phyloP scores from a whole-genome alignment of 2,888 invertebrate species.

The Cheilosia soror region DNA sequence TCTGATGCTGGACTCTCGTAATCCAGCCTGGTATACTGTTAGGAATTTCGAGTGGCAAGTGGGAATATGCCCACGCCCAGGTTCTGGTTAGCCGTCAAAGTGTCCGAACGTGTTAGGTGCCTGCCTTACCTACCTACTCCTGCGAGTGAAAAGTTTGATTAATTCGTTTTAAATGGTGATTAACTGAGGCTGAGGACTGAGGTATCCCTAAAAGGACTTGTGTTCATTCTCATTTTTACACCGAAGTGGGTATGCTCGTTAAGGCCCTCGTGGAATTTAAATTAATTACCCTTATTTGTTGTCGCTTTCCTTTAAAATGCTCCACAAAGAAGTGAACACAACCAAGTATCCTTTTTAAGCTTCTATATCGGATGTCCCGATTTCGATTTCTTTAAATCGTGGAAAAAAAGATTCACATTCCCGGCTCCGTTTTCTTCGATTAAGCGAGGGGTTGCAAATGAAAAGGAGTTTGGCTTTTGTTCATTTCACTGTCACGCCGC shows the following conservation, averaged over 20 bases:
- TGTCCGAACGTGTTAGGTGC: conserved; percentile 8
- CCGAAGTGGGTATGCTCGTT: neutral
- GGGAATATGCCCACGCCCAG: neutral
- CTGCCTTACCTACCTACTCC: conserved; percentile 4
- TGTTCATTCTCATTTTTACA: neutral
- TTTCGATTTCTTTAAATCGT: conserved; percentile 19
- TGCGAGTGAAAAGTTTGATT: conserved; percentile 36
- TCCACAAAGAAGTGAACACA: too few species aligned
- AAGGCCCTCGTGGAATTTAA: neutral
- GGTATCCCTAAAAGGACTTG: conserved; percentile 7
- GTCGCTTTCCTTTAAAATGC: conserved; percentile 1
- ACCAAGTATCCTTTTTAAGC: too few species aligned
- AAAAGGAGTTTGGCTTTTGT: conserved; percentile 42
- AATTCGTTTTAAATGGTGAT: conserved; percentile 46
- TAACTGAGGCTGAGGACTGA: conserved; percentile 2
- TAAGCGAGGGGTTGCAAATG: neutral
- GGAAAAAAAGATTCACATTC: conserved; percentile 4
- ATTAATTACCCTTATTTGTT: conserved; percentile 44
- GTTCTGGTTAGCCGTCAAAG: neutral
- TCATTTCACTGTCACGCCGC: conserved; percentile 55
- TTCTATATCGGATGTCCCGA: neutral
- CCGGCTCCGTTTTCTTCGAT: neutral
- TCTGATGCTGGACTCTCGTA: neutral
- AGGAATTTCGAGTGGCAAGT: conserved; percentile 19
- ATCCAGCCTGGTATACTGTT: neutral